Percentiles rank a stretch among this genome's conserved stretches.
These are phyloP conservation scores for Bombus waltoni DNA, from an alignment of 1,140 invertebrate genomes.

Conservation along the genomic window DNA sequence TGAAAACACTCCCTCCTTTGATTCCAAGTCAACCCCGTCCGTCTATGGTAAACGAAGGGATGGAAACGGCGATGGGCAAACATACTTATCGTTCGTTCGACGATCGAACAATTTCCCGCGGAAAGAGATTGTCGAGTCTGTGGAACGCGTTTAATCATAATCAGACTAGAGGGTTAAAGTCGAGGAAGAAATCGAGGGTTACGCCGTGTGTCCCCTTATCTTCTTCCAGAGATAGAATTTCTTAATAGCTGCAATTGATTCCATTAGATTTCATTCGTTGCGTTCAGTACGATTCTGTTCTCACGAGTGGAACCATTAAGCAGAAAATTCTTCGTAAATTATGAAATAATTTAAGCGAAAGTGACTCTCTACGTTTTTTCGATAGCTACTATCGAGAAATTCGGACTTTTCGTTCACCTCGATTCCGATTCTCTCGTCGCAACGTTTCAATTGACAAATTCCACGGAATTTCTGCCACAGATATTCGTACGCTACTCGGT, in stretches of 20 bases:
- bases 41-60: background rate
- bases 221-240: background rate
- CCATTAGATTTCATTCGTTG: background rate
- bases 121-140: background rate
- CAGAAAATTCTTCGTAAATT: background rate
- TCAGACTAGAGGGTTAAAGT: conserved; percentile 5
- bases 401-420: background rate
- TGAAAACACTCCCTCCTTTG: conserved; percentile 40
- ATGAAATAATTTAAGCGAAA: background rate
- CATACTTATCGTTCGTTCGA: conserved; percentile 48
- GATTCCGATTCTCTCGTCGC: background rate
- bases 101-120: conserved; percentile 41
- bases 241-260: background rate
- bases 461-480: background rate
- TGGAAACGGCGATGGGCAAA: conserved; percentile 26
- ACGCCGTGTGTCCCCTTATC: background rate
- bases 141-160: conserved; percentile 23
- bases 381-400: background rate
- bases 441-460: background rate
- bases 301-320: background rate
- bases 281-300: background rate
- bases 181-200: conserved; percentile 16
- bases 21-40: background rate
- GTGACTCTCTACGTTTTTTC: background rate
- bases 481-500: too few relatives aligned